Conservation (phyloP, 2,888 invertebrate species). For the Halictus ligatus region DNA sequence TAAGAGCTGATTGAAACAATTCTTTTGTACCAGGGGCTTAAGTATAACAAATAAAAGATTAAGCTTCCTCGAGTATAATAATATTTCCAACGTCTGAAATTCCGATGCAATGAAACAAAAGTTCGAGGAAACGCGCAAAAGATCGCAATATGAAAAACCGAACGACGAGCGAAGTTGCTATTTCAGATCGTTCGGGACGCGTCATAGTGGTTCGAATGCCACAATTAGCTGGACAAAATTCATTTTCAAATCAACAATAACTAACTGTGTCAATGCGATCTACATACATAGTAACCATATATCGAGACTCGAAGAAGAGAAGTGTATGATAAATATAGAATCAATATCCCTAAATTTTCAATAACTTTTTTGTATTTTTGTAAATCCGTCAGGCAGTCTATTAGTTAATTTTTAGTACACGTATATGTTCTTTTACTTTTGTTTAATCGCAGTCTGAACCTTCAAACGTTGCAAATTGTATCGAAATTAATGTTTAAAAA, state of each 20-base stretch:
- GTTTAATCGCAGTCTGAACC: too few relatives aligned
- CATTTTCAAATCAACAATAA: conserved; percentile 1
- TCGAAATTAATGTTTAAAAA: neutral
- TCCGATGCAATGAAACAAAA: neutral
- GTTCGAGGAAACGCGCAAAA: neutral
- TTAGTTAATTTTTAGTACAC: neutral
- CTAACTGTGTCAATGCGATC: neutral
- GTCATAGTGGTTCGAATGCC: neutral
- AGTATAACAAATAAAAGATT: neutral
- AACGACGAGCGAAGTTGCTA: neutral
- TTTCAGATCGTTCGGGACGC: neutral
- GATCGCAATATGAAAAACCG: neutral
- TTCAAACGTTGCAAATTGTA: too few relatives aligned
- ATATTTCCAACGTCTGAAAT: neutral
- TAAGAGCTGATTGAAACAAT: neutral
- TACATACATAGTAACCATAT: too few relatives aligned
- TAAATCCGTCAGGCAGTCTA: too few relatives aligned
- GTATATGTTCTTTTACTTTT: too few relatives aligned
- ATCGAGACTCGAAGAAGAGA: too few relatives aligned
- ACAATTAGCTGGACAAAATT: conserved; percentile 2
- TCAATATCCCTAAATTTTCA: neutral
- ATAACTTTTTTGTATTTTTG: neutral
- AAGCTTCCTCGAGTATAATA: neutral
- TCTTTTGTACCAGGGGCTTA: neutral
- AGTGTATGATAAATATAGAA: neutral